phyloP scores from a whole-genome alignment of 2,888 invertebrate genomes.

The Microplitis deprimator region DNA sequence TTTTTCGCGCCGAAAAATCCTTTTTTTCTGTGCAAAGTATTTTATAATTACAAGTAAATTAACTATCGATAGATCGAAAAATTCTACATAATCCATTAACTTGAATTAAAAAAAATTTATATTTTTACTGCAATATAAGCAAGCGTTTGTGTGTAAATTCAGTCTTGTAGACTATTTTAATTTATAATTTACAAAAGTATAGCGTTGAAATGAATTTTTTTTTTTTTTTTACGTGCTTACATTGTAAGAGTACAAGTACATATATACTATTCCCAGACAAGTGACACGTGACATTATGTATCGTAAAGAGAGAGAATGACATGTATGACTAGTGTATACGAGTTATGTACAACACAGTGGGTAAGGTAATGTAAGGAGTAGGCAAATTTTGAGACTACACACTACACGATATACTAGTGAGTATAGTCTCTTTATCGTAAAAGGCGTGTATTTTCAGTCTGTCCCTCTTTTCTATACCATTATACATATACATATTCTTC shows the following conservation, averaged over 20 bases:
- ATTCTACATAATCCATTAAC: no score
- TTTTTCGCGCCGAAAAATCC: no score
- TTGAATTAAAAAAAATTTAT: no score
- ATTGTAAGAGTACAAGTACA: not conserved
- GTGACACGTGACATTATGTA: not conserved
- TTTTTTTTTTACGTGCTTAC: not conserved
- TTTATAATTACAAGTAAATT: no score
- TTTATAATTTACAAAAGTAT: not conserved
- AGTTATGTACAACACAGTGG: not conserved
- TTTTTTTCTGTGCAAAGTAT: no score
- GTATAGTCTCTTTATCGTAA: not conserved
- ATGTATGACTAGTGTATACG: not conserved
- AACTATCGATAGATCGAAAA: no score
- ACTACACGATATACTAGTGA: not conserved
- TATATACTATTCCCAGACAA: not conserved
- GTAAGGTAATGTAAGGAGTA: not conserved
- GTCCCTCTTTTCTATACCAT: not conserved
- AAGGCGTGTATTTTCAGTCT: constrained; percentile 14
- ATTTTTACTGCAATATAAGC: not conserved
- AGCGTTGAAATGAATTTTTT: not conserved
- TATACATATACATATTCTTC: not conserved
- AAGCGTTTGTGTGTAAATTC: not conserved
- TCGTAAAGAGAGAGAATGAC: not conserved
- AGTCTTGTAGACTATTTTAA: not conserved
- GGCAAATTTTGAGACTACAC: constrained; percentile 6